phyloP scores from a whole-genome alignment of 2,888 invertebrate genomes.

The Drosophila diplacantha region DNA sequence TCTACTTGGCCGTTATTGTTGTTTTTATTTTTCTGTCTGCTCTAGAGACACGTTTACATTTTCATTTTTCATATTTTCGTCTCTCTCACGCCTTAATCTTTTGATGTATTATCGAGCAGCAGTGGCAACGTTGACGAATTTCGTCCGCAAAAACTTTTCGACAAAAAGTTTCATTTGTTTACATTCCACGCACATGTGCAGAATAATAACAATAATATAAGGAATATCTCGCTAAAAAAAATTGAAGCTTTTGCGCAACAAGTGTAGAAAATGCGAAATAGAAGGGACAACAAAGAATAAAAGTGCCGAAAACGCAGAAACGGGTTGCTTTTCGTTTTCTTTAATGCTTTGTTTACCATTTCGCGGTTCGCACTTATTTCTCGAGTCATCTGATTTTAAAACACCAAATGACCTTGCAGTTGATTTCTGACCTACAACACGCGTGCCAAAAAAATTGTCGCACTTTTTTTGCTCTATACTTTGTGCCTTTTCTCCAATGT shows the following conservation, averaged over 20 bases:
- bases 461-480: conserved; percentile 15
- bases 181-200: conserved; percentile 72
- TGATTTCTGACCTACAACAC: conserved; percentile 42
- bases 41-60: conserved; percentile 71
- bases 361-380: conserved; percentile 7
- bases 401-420: conserved; percentile 31
- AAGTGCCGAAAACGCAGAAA: conserved; percentile 18
- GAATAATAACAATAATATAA: conserved; percentile 56
- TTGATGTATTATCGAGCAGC: conserved; percentile 44
- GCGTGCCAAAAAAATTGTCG: conserved; percentile 23
- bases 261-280: conserved; percentile 51
- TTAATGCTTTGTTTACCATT: conserved; percentile 37
- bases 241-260: conserved; percentile 64
- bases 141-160: conserved; percentile 44
- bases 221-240: conserved; percentile 31
- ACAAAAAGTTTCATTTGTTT: conserved; percentile 69
- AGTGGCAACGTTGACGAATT: conserved; percentile 66
- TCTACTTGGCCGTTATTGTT: conserved; percentile 54
- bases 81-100: conserved; percentile 28
- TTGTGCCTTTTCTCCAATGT: conserved; percentile 16
- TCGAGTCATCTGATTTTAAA: conserved; percentile 26
- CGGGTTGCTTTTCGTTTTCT: conserved; percentile 9
- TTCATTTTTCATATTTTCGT: conserved; percentile 71
- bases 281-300: conserved; percentile 8
- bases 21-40: conserved; percentile 44